These are phyloP conservation scores for Micrasema minimum DNA, from an alignment of 1,140 invertebrate genomes.

Conservation along the genomic window DNA sequence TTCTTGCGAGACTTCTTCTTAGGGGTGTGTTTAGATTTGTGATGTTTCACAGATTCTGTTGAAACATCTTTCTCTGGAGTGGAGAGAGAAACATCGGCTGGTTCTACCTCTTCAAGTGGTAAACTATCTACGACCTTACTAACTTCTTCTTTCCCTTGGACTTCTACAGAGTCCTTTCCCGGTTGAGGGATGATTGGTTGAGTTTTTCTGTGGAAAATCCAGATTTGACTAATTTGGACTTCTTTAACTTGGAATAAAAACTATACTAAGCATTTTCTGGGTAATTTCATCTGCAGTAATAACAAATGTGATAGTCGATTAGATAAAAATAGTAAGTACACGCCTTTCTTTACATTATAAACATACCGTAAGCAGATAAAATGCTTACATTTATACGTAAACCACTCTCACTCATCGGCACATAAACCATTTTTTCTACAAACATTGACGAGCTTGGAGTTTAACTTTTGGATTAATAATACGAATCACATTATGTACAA, in stretches of 20 bases:
- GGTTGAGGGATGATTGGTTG: constrained; percentile 12
- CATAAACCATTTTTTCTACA: too few species aligned
- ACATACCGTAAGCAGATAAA: too few species aligned
- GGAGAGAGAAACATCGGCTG: too few species aligned
- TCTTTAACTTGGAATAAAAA: background rate
- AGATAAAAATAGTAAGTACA: too few species aligned
- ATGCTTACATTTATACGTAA: too few species aligned
- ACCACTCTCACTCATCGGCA: too few species aligned
- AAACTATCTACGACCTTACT: too few species aligned
- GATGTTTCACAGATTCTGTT: constrained; percentile 14
- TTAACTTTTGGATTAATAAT: background rate
- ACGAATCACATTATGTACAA: background rate
- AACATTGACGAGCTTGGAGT: background rate
- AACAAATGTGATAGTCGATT: too few species aligned
- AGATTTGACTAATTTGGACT: background rate
- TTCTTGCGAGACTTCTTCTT: constrained; percentile 40
- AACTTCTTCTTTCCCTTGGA: background rate
- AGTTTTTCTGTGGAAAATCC: background rate
- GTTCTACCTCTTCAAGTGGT: too few species aligned
- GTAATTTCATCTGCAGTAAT: too few species aligned
- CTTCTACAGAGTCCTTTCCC: background rate
- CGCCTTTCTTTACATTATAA: too few species aligned
- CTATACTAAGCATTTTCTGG: too few species aligned
- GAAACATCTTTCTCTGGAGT: constrained; percentile 6
- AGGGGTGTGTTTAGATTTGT: constrained; percentile 33